Evolutionary conservation across 2,113 vertebrate species (phyloP).

Genomic region (Prunella fulvescens): DNA sequence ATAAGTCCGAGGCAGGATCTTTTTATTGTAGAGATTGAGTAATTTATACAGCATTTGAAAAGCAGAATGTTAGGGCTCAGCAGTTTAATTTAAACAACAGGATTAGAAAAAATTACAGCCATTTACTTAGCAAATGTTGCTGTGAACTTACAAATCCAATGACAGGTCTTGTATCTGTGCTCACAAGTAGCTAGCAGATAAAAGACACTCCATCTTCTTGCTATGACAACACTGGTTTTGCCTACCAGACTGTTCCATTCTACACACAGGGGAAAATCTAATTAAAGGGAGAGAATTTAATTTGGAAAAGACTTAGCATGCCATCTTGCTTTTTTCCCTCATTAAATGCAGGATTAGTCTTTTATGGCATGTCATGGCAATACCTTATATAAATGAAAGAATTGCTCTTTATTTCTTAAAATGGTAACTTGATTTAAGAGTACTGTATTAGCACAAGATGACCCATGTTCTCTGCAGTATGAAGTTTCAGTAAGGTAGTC

Average conservation of each 20-base stretch:
- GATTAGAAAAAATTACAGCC: neutral
- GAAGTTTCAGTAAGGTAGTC: neutral
- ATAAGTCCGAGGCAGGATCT: neutral
- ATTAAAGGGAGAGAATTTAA: constrained; percentile 6
- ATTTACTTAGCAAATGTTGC: neutral
- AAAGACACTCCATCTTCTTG: neutral
- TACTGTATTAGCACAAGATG: neutral
- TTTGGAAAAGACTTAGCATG: neutral
- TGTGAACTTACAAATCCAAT: neutral
- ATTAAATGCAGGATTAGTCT: neutral
- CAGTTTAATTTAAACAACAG: neutral
- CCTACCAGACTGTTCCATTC: neutral
- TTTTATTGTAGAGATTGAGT: neutral
- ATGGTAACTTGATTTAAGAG: neutral
- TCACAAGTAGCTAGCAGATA: neutral
- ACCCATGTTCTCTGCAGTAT: neutral
- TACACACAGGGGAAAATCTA: neutral
- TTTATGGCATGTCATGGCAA: neutral
- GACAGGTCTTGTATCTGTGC: neutral
- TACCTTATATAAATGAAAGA: neutral
- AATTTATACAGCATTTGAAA: neutral
- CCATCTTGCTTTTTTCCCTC: neutral
- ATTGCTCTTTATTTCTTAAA: neutral
- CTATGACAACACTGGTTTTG: neutral
- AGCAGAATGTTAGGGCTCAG: neutral